phyloP scores from a whole-genome alignment of 2,888 invertebrate species.

The Adela reaumurella region DNA sequence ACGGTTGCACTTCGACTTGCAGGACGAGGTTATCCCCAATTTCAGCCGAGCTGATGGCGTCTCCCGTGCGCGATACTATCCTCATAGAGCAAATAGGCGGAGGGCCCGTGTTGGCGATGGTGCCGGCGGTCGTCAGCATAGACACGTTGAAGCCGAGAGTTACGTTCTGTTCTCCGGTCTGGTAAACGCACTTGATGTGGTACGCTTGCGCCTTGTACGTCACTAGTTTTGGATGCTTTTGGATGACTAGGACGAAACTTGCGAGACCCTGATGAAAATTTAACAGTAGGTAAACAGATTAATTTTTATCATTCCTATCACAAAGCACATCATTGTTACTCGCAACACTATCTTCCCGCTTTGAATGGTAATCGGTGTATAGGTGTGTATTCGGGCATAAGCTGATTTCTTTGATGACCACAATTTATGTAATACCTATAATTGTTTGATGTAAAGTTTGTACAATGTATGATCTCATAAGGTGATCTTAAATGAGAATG shows the following conservation, averaged over 20 bases:
- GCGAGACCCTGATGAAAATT: conserved; percentile 75
- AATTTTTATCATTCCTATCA: too few species aligned
- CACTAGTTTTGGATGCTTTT: conserved; percentile 92
- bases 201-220: conserved; percentile 95
- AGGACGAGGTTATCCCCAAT: conserved; percentile 87
- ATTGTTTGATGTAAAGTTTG: too few species aligned
- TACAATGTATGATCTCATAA: too few species aligned
- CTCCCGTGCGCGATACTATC: conserved; percentile 81
- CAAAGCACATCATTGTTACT: too few species aligned
- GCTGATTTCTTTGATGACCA: too few species aligned
- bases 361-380: too few species aligned
- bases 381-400: too few species aligned
- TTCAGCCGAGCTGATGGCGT: conserved; percentile 86
- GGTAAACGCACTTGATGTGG: conserved; percentile 93
- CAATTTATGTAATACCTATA: too few species aligned
- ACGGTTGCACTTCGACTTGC: conserved; percentile 80
- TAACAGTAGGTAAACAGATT: too few species aligned
- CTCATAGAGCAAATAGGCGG: conserved; percentile 91
- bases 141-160: conserved; percentile 92
- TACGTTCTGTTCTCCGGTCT: conserved; percentile 89
- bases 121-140: conserved; percentile 92
- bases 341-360: too few species aligned
- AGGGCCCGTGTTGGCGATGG: conserved; percentile 92
- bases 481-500: too few species aligned
- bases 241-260: conserved; percentile 90